Evolutionary conservation across 2,797 vertebrate genomes (phyloP), one percentile per base, ranked within the genome.

Genomic region (Helarctos malayanus): DNA sequence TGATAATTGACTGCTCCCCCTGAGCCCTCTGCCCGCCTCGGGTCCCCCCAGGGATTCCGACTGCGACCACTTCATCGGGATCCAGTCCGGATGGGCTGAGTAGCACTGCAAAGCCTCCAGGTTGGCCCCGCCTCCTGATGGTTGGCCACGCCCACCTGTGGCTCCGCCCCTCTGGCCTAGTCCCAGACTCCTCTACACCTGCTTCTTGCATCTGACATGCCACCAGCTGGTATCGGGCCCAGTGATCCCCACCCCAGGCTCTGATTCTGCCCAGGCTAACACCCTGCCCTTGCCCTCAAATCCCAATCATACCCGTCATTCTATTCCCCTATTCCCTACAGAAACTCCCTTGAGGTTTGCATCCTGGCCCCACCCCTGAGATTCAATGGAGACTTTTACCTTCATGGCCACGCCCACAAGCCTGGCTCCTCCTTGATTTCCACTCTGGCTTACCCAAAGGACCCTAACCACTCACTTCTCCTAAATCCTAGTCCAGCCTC

Each of bases 101-200:
- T 38, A 38, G 38, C 49, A 41, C n/a, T 35, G 25, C 41, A 5
- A 35, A 45, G 21, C 13, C 65, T 45, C 35, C 75, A 59, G 41
- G 61, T 47, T 38, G n/a, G 32, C 75, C n/a, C 52, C 19, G 19
- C 45, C 78, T 57, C 68, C 41, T 54, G 56, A 19, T 3, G 7
- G 1, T 41, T 38, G 82, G 5, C 49, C 85, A 45, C 29, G 14
- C 73, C 83, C 12, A 15, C 10, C n/a, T 2, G 27, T 0, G 63
- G 56, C n/a, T 69, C 45, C 59, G 61, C 56, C 45, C 35, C 25
- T 47, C 41, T 16, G n/a, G n/a, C 35, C 8, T 32, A 0, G 32
- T 9, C 23, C 27, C 45, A 3, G 38, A n/a, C 59, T n/a, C 25
- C 7, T 7, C 49, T 27, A 32, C 0, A 4, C 69, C 13, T 0